phyloP scores from a whole-genome alignment of 2,888 invertebrate species.

The Dasypolia templi region DNA sequence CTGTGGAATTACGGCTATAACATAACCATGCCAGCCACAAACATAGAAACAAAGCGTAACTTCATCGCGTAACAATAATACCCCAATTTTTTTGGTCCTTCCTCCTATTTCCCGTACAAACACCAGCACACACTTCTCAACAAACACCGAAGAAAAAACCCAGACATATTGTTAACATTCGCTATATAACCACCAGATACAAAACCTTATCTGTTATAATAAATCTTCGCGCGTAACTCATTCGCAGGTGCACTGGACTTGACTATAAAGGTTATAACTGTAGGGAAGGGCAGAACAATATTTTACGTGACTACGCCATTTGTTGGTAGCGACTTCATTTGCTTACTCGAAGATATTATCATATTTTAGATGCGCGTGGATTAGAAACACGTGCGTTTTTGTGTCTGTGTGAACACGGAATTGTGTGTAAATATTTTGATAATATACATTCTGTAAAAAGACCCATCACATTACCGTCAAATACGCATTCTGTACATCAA shows the following conservation, averaged over 20 bases:
- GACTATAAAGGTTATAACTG: slow-evolving; percentile 65
- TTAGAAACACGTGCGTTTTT: background rate
- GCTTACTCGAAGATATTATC: slow-evolving; percentile 31
- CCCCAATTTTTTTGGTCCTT: background rate
- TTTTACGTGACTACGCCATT: slow-evolving; percentile 56
- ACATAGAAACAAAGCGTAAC: background rate
- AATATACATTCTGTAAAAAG: too few species aligned
- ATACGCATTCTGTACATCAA: too few species aligned
- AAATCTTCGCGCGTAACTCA: slow-evolving; percentile 65
- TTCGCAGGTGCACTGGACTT: slow-evolving; percentile 68
- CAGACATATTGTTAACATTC: slow-evolving; percentile 59
- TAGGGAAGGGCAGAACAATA: slow-evolving; percentile 59
- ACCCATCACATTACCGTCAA: too few species aligned
- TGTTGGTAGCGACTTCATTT: slow-evolving; percentile 61
- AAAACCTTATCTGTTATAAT: slow-evolving; percentile 67
- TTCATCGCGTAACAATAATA: background rate
- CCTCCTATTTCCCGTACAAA: slow-evolving; percentile 23
- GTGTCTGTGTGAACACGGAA: background rate
- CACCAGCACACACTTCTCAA: slow-evolving; percentile 15
- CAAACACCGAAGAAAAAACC: slow-evolving; percentile 46
- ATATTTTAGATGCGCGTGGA: slow-evolving; percentile 26
- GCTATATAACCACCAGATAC: slow-evolving; percentile 58
- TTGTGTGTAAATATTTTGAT: background rate
- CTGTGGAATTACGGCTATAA: background rate
- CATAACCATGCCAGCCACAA: background rate